These are phyloP conservation scores for Bombus fervidus DNA, from an alignment of 1,140 invertebrate species.

Conservation along the genomic window DNA sequence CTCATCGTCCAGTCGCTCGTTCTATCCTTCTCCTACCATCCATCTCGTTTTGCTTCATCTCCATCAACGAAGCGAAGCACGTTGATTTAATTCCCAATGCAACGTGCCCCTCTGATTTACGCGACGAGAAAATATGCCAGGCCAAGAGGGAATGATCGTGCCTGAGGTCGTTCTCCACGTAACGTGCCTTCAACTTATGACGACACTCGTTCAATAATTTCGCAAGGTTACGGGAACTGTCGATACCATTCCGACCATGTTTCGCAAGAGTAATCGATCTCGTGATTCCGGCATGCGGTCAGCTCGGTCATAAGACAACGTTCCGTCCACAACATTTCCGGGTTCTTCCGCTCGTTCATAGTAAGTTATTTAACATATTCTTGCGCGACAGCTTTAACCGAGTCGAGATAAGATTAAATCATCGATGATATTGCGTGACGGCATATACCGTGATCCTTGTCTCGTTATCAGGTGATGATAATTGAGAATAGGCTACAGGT, in stretches of 20 bases:
- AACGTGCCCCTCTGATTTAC: slow-evolving; percentile 35
- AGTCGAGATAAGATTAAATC: slow-evolving; percentile 31
- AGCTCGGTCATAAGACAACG: slow-evolving; percentile 14
- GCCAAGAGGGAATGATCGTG: slow-evolving; percentile 25
- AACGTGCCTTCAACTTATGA: slow-evolving; percentile 6
- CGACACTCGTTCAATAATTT: slow-evolving; percentile 61
- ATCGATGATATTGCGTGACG: slow-evolving; percentile 17
- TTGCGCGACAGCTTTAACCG: background rate
- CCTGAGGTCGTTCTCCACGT: slow-evolving; percentile 24
- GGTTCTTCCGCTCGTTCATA: background rate
- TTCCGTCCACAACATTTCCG: background rate
- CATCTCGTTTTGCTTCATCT: slow-evolving; percentile 39
- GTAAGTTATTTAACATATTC: background rate
- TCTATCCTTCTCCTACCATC: background rate
- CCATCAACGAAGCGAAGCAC: slow-evolving; percentile 39
- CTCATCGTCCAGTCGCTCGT: background rate
- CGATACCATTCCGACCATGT: slow-evolving; percentile 32
- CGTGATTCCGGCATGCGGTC: slow-evolving; percentile 17
- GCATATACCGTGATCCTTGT: background rate
- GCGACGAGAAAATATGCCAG: slow-evolving; percentile 41
- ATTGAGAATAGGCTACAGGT: background rate
- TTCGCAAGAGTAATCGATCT: slow-evolving; percentile 57
- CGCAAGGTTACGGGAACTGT: slow-evolving; percentile 59
- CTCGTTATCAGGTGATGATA: slow-evolving; percentile 5
- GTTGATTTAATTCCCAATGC: slow-evolving; percentile 49